phyloP scores from a whole-genome alignment of 2,113 vertebrate species.

The Corapipo altera region DNA sequence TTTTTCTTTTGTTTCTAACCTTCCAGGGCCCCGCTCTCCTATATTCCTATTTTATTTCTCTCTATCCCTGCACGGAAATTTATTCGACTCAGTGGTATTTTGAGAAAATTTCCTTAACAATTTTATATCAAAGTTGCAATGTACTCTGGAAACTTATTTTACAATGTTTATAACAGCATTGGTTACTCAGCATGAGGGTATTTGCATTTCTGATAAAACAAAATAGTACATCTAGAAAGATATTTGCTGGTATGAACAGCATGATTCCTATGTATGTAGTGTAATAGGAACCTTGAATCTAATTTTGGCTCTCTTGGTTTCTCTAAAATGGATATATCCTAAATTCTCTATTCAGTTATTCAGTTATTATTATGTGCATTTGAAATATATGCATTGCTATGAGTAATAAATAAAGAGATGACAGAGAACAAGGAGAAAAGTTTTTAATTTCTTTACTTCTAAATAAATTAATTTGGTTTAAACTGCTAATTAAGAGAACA shows the following conservation, averaged over 20 bases:
- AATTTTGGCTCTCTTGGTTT: background rate
- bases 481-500: background rate
- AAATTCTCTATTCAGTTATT: background rate
- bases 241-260: background rate
- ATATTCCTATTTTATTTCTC: background rate
- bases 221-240: background rate
- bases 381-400: background rate
- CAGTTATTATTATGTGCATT: background rate
- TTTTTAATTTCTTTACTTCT: background rate
- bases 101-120: background rate
- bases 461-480: background rate
- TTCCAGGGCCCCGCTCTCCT: background rate
- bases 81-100: background rate
- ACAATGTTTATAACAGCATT: background rate
- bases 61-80: background rate
- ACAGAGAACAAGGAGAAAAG: background rate
- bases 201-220: background rate
- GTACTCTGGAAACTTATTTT: background rate
- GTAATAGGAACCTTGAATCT: background rate
- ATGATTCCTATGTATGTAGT: background rate
- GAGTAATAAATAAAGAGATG: background rate
- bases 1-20: background rate
- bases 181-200: background rate
- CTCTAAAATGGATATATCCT: background rate
- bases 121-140: background rate